A percentile compares a stretch with the other conserved stretches of the same genome.
Conservation (phyloP, 30 jellyfish, hydroid and myxozoan species). For the Aurelia sp. region DNA sequence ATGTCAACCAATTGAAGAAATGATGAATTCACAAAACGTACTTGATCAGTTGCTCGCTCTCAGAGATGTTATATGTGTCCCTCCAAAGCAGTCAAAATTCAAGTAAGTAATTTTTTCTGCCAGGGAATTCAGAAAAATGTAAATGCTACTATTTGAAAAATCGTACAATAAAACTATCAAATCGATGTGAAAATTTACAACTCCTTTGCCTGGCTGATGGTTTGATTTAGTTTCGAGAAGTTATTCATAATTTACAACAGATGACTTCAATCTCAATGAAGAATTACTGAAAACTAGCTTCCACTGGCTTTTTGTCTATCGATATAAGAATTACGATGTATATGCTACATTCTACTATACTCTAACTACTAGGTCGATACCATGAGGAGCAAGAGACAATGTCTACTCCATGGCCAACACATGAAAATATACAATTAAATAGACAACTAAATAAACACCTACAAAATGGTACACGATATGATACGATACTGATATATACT, state of each 20-base stretch:
- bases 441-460: no score
- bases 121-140: background rate
- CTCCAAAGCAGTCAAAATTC: constrained; percentile 25
- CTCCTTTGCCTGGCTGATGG: background rate
- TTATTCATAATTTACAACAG: background rate
- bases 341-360: no score
- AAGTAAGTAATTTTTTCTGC: constrained; percentile 8
- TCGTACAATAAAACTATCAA: background rate
- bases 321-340: no score
- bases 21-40: constrained; percentile 21
- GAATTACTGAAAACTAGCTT: background rate
- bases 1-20: background rate
- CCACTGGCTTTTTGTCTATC: no score
- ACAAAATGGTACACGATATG: no score
- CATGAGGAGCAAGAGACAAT: no score
- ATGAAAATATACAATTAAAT: no score
- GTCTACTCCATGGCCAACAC: no score
- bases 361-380: no score
- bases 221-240: background rate
- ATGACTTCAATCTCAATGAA: background rate
- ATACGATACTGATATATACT: no score
- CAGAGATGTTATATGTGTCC: constrained; percentile 47
- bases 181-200: background rate
- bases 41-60: constrained; percentile 55
- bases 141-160: no score